Evolutionary conservation across 2,797 vertebrate species (phyloP).

Genomic region (Sebastes nivosus): DNA sequence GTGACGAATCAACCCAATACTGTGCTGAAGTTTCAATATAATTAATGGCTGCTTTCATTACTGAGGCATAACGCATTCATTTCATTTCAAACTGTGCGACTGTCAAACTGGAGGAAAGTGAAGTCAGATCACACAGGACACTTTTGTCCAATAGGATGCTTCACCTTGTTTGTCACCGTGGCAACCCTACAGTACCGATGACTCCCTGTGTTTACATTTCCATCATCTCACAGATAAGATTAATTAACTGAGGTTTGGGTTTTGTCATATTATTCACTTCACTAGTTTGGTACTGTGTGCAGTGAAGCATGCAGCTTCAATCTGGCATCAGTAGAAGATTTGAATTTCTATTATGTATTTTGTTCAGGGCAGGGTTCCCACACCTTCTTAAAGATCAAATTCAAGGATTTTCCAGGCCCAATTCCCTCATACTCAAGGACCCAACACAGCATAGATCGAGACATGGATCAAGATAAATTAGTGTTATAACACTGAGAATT

Average conservation of each 20-base stretch:
- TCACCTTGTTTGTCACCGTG: constrained; percentile 21
- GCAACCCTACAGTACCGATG: neutral
- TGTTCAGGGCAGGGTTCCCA: neutral
- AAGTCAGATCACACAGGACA: neutral
- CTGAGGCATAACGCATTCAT: constrained; percentile 9
- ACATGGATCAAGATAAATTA: neutral
- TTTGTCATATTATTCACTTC: neutral
- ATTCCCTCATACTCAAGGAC: neutral
- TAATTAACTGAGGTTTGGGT: neutral
- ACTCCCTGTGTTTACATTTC: neutral
- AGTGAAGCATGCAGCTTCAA: neutral
- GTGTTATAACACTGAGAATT: neutral
- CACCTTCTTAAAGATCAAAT: neutral
- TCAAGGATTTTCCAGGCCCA: neutral
- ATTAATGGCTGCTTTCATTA: constrained; percentile 41
- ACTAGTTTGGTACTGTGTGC: neutral
- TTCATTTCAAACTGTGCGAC: constrained; percentile 18
- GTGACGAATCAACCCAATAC: constrained; percentile 51
- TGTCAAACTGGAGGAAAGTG: neutral
- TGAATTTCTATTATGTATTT: neutral
- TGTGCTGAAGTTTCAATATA: constrained; percentile 11
- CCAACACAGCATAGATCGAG: neutral
- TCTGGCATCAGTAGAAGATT: neutral
- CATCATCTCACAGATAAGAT: neutral
- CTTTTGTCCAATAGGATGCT: constrained; percentile 11